phyloP scores from a whole-genome alignment of 2,113 vertebrate species.

The Perca schrenkii region DNA sequence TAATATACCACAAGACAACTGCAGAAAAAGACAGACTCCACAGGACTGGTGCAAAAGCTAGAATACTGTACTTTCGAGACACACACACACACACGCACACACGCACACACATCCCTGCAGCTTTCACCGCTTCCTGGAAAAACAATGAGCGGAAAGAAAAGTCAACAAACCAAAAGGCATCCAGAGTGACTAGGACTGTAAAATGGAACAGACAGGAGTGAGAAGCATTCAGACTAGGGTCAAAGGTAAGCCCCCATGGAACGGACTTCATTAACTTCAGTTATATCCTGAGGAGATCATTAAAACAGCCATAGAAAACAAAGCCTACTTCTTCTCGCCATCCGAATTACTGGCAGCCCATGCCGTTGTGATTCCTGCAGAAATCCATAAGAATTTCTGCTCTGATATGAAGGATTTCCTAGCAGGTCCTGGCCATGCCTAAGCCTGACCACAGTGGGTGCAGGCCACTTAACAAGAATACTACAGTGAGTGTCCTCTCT shows the following conservation, averaged over 20 bases:
- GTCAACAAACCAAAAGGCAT: slow-evolving; percentile 81
- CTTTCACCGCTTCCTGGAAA: slow-evolving; percentile 83
- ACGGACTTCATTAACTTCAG: slow-evolving; percentile 80
- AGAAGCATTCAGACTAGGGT: slow-evolving; percentile 69
- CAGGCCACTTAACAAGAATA: not conserved
- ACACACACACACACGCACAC: slow-evolving; percentile 28
- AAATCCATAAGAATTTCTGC: slow-evolving; percentile 35
- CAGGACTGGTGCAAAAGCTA: slow-evolving; percentile 56
- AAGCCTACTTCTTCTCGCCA: slow-evolving; percentile 31
- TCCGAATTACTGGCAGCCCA: slow-evolving; percentile 53
- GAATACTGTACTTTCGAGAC: slow-evolving; percentile 58
- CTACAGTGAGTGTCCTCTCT: not conserved
- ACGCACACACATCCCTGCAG: slow-evolving; percentile 59
- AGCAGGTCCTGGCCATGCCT: slow-evolving; percentile 10
- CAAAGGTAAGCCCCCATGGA: slow-evolving; percentile 74
- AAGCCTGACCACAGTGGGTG: not conserved
- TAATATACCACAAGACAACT: slow-evolving; percentile 69
- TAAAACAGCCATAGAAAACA: slow-evolving; percentile 69
- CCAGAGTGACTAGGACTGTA: slow-evolving; percentile 73
- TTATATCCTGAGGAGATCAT: slow-evolving; percentile 78
- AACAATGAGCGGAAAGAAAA: slow-evolving; percentile 84
- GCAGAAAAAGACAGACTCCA: slow-evolving; percentile 61
- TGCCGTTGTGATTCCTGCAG: slow-evolving; percentile 47
- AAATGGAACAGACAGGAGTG: slow-evolving; percentile 70
- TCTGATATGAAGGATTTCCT: slow-evolving; percentile 38